Percentiles rank a stretch among this genome's conserved stretches.
Evolutionary conservation across 2,113 vertebrate species (phyloP).

Genomic region (Acrocephalus kingi): DNA sequence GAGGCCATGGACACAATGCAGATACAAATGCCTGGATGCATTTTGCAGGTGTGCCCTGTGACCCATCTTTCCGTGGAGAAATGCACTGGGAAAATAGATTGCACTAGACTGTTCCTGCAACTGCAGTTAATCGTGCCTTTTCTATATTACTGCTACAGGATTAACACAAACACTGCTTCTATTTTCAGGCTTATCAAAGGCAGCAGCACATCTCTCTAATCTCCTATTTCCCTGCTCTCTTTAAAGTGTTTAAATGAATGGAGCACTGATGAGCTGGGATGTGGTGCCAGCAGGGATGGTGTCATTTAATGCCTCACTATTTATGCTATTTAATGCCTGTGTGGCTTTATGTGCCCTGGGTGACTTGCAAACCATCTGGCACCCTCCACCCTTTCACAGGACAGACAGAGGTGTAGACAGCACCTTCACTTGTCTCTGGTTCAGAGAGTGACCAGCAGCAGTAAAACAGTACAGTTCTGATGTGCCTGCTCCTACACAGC

Average conservation of each 20-base stretch:
- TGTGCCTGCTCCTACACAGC: background rate
- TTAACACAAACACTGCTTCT: constrained; percentile 51
- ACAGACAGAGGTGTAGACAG: constrained; percentile 26
- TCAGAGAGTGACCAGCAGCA: constrained; percentile 5
- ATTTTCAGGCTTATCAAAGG: constrained; percentile 58
- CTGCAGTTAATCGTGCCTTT: constrained; percentile 14
- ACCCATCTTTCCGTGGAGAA: constrained; percentile 29
- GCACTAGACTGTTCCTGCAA: constrained; percentile 8
- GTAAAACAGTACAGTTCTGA: background rate
- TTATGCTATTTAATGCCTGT: constrained; percentile 48
- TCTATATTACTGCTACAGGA: constrained; percentile 18
- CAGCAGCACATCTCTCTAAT: constrained; percentile 56
- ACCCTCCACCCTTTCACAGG: background rate
- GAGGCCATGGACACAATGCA: background rate
- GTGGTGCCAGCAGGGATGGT: constrained; percentile 53
- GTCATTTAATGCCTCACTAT: constrained; percentile 47
- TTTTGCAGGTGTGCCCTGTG: constrained; percentile 58
- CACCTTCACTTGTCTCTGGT: background rate
- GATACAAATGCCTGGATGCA: background rate
- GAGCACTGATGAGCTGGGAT: constrained; percentile 51
- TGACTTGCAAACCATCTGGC: constrained; percentile 53
- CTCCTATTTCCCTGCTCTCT: constrained; percentile 51
- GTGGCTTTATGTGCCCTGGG: constrained; percentile 53
- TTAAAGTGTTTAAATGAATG: constrained; percentile 48
- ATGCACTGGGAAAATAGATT: constrained; percentile 35